Percentiles rank a stretch among this genome's conserved stretches.
Evolutionary conservation across 37 sponge, comb jelly and placozoan genomes (phyloP).

Genomic region (Diacarnus erythraeanus): DNA sequence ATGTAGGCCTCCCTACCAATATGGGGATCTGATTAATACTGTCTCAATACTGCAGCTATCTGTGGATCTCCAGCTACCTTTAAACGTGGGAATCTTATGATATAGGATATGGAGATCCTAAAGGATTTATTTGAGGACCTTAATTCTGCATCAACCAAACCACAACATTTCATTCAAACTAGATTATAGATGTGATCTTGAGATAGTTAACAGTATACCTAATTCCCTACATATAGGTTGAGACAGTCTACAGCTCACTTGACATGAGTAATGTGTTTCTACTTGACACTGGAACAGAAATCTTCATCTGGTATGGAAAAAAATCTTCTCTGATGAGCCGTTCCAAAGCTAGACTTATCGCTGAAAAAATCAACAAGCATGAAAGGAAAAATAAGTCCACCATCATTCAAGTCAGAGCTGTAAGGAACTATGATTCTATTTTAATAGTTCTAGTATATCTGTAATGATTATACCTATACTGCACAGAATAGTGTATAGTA

Average conservation of each 20-base stretch:
- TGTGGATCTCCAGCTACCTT: too few species aligned
- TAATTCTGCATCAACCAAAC: too few species aligned
- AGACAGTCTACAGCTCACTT: conserved; percentile 35
- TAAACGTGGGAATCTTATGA: too few species aligned
- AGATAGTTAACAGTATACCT: too few species aligned
- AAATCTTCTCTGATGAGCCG: conserved; percentile 55
- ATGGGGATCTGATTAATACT: too few species aligned
- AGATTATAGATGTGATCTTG: background rate
- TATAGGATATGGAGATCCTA: too few species aligned
- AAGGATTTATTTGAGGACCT: too few species aligned
- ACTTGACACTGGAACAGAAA: conserved; percentile 70
- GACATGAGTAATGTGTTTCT: conserved; percentile 86
- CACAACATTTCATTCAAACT: background rate
- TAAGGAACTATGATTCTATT: conserved; percentile 31
- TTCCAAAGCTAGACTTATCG: conserved; percentile 75
- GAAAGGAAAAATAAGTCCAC: conserved; percentile 79
- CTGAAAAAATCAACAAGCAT: conserved; percentile 90
- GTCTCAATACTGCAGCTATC: too few species aligned
- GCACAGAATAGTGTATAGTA: too few species aligned
- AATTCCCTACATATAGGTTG: too few species aligned
- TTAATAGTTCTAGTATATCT: too few species aligned
- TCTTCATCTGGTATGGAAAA: conserved; percentile 88
- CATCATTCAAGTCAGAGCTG: conserved; percentile 50
- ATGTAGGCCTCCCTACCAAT: too few species aligned
- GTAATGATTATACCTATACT: background rate